Evolutionary conservation across 1,140 invertebrate species (phyloP).

Genomic region (Bombus turneri): DNA sequence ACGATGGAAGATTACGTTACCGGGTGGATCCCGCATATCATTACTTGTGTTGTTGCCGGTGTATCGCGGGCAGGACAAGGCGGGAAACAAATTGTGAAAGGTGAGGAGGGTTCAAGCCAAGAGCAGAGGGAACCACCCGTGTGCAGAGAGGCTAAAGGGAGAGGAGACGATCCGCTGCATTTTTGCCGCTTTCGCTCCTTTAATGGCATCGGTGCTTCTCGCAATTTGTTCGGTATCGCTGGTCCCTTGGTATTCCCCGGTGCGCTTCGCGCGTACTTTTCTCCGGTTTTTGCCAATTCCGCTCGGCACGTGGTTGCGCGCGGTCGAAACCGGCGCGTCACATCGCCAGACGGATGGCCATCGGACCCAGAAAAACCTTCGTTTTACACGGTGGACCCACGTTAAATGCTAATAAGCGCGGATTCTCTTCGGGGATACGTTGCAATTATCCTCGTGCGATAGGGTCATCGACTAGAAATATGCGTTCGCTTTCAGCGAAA

Average conservation of each 20-base stretch:
- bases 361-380: constrained; percentile 9
- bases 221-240: constrained; percentile 71
- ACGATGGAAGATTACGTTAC: not conserved
- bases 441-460: not conserved
- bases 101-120: constrained; percentile 23
- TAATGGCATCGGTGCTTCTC: constrained; percentile 72
- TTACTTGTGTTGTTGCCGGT: constrained; percentile 5
- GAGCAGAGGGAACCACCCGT: constrained; percentile 1
- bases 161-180: constrained; percentile 48
- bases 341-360: not conserved
- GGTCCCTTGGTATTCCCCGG: constrained; percentile 46
- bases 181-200: constrained; percentile 79
- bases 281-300: constrained; percentile 53
- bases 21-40: constrained; percentile 28
- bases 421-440: not conserved
- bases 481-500: too few species aligned
- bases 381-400: not conserved
- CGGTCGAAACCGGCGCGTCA: not conserved
- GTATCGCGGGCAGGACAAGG: constrained; percentile 7
- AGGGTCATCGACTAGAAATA: too few species aligned
- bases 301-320: constrained; percentile 49
- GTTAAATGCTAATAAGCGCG: constrained; percentile 35
- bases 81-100: constrained; percentile 61
- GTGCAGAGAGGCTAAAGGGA: not conserved
- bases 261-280: constrained; percentile 35